Base-by-base conservation (phyloP, 2,888 invertebrate genomes). In the Nebria brevicollis region DNA sequence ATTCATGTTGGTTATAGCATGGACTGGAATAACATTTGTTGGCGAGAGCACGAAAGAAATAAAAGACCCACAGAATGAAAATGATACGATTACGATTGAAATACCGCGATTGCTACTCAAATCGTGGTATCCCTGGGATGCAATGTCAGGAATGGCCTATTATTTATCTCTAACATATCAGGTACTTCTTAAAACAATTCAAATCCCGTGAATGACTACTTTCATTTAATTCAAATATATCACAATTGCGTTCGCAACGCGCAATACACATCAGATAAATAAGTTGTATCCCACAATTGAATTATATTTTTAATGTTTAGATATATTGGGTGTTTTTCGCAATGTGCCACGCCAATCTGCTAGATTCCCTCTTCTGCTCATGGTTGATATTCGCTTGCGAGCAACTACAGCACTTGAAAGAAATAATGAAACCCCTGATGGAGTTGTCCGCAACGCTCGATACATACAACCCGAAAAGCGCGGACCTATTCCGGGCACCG, bases 301-400 rank as follows among this genome's bases (percentile, higher is more conserved):
- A 42, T 73, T 68, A 68, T 70, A 25, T 74, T 74, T 79, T 54
- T 65, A 4, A 11, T 25, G 7, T 86, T 77, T 85, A 89, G 86
- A 85, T 89, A 41, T 89, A 89, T 83, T 89, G 89, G 85, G 88
- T 89, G 2, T 85, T 88, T 72, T 89, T 89, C 84, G 88, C 89
- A 7, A 85, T 89, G 83, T 85, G 86, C 6, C 89, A 89, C 68
- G 89, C 92, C 0, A 92, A 92, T 85, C 87, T 92, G n/a, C 82
- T 91, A 70, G 96, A 96, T 86, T 93, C 95, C 0, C 90, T 96
- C 85, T 96, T 96, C 89, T 96, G 95, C 86, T 95, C 95, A 0
- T 96, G 95, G 95, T 86, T 96, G 84, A 93, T 96, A 82, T 96
- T 95, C 86, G 95, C 96, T 0, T 96, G 96, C 85, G 96, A 96